Base-by-base conservation (phyloP, 2,797 vertebrate genomes). In the Channa striata region DNA sequence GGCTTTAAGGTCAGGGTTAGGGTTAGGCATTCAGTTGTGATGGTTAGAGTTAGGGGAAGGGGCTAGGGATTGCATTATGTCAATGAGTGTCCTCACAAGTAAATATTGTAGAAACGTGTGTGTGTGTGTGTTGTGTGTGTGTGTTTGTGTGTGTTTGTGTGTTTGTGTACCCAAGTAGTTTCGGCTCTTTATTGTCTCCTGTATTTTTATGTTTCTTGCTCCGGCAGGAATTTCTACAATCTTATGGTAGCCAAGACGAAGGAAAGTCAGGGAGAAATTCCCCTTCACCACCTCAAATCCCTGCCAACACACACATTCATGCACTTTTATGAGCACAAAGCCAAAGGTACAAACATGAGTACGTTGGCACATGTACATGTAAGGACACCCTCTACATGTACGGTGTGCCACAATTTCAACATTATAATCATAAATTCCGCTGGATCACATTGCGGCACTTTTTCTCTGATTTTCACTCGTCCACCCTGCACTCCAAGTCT, bases 221-320 rank as follows among this genome's bases (percentile, higher is more conserved):
- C 92, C 94, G 52, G 81, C 79, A 44, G 94, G 93, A 68, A 94
- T 92, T 72, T 93, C 90, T 44, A 84, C 44, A 56, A 94, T 85
- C 86, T 93, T 93, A 81, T 94, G 92, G 81, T 94, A 94, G 61
- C 92, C 93, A 66, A 93, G 49, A 0, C 62, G 85, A 11, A 94
- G 92, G 69, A 92, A 89, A 25, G 80, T 84, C 19, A 49, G 81
- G 33, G 87, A 89, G 78, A 94, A 92, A 49, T 89, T 91, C 51
- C 91, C 91, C 63, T 50, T 91, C 60, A 94, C 86, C 58, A 91
- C 68, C 48, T 88, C 74, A 69, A 88, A 86, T n/a, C 70, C 72
- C 89, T 91, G 86, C 67, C 73, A 80, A 71, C 59, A 77, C 53
- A 85, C 66, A 84, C 68, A 81, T 36, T 50, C 61, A 71, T 67